Base-by-base conservation (phyloP, 1,140 invertebrate genomes). In the Ectropis grisescens region DNA sequence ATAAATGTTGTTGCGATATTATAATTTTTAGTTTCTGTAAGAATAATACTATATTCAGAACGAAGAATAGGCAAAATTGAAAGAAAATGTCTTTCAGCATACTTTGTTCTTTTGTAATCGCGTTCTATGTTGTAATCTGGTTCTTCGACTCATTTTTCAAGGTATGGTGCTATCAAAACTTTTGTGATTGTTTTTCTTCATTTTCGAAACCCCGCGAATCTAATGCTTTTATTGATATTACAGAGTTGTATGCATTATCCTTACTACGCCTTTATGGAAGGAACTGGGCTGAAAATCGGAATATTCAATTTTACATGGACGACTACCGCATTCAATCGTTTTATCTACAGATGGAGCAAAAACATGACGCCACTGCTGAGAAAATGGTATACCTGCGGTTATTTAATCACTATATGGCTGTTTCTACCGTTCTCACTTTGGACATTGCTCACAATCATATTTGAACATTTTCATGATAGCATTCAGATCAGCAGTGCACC, bases 161-260 rank as follows among this genome's bases (percentile, higher is more conserved):
- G 85, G 89, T 90, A 83, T 33, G 23, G 29, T 33, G 15, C 32
- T 35, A 35, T 38, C 29, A 37, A 15, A 37, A 30, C 6, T 34
- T 14, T 49, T 24, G 36, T 38, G 23, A 32, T 14, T 41, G 19
- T 45, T 33, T 44, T 33, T 37, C 35, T 43, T 22, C 14, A 11
- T 11, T 22, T 4, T 22, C 4, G 4, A 22, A 9, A 4, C 4
- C 19, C 19, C 9, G 9, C 4, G 19, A 5, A 22, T 22, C 4
- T 22, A 22, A 13, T n/a, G n/a, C 30, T 44, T 36, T 26, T 35
- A 26, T 45, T 27, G n/a, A n/a, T 11, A 9, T 86, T 90, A 53
- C 81, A 93, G 91, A 90, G 89, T 56, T 94, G 91, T 71, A 89
- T 90, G 65, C 89, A 92, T 61, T 90, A 90, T 59, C 91, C 91